These are phyloP conservation scores for Gymnoscopelus braueri DNA, from an alignment of 2,797 vertebrate species.

Conservation along the genomic window DNA sequence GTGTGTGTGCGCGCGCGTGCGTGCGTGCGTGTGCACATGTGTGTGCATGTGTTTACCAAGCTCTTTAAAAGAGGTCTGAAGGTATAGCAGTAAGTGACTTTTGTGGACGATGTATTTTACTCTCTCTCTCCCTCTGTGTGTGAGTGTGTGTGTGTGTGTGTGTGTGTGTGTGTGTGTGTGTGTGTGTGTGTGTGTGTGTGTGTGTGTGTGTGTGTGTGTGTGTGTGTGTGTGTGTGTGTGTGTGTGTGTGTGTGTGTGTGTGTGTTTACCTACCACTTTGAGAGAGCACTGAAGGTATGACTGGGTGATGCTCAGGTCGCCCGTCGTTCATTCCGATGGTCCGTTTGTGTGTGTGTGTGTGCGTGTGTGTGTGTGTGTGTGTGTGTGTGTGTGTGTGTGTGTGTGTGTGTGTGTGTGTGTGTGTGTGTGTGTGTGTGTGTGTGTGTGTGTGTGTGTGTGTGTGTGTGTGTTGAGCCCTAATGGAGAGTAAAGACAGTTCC, in stretches of 20 bases:
- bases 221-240: slow-evolving; percentile 7
- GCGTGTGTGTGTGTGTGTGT: slow-evolving; percentile 37
- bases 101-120: too few species aligned
- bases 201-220: background rate
- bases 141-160: slow-evolving; percentile 22
- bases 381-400: background rate
- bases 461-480: slow-evolving; percentile 79
- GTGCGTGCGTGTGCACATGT: too few species aligned
- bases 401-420: slow-evolving; percentile 77
- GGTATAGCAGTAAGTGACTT: too few species aligned
- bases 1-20: too few species aligned
- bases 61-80: too few species aligned
- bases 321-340: slow-evolving; percentile 58
- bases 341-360: background rate
- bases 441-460: slow-evolving; percentile 49
- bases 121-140: slow-evolving; percentile 7
- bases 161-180: slow-evolving; percentile 26
- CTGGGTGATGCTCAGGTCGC: slow-evolving; percentile 66
- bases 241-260: slow-evolving; percentile 30
- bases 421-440: slow-evolving; percentile 44
- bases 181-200: background rate
- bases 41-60: too few species aligned
- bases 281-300: slow-evolving; percentile 48
- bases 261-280: slow-evolving; percentile 73
- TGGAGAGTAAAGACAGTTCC: slow-evolving; percentile 89